phyloP scores from a whole-genome alignment of 2,888 invertebrate genomes.

The Microctonus hyperodae region DNA sequence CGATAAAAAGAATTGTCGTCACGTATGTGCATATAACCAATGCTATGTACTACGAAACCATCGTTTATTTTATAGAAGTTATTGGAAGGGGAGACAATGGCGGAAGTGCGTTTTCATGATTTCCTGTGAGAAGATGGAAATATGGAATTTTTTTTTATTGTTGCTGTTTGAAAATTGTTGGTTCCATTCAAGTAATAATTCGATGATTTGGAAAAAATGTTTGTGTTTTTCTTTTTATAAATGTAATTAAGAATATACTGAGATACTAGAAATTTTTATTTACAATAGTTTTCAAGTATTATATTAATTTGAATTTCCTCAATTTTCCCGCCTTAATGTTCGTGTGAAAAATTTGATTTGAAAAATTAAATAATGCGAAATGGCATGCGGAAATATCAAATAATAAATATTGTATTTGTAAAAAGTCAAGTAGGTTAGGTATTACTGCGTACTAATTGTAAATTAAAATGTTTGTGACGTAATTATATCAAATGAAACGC shows the following conservation, averaged over 20 bases:
- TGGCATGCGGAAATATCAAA: no score
- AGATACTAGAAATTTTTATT: no score
- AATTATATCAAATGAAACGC: background rate
- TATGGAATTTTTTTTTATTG: constrained; percentile 1
- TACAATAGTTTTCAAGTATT: background rate
- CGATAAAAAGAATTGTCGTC: constrained; percentile 21
- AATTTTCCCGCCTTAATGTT: background rate
- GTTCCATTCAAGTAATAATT: background rate
- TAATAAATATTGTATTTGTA: no score
- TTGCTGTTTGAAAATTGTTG: background rate
- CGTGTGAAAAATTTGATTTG: no score
- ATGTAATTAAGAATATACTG: no score
- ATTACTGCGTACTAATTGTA: background rate
- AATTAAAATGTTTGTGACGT: background rate
- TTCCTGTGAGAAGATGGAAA: constrained; percentile 18
- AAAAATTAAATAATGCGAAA: no score
- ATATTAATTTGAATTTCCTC: background rate
- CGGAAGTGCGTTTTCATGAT: constrained; percentile 20
- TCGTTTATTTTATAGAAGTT: background rate
- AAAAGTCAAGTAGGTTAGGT: no score
- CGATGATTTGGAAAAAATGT: background rate
- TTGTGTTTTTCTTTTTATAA: background rate
- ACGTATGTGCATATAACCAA: constrained; percentile 20
- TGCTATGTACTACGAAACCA: constrained; percentile 17
- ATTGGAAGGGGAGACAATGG: background rate